Conservation (phyloP, 1,140 invertebrate genomes). For the Drosophila aff. region DNA sequence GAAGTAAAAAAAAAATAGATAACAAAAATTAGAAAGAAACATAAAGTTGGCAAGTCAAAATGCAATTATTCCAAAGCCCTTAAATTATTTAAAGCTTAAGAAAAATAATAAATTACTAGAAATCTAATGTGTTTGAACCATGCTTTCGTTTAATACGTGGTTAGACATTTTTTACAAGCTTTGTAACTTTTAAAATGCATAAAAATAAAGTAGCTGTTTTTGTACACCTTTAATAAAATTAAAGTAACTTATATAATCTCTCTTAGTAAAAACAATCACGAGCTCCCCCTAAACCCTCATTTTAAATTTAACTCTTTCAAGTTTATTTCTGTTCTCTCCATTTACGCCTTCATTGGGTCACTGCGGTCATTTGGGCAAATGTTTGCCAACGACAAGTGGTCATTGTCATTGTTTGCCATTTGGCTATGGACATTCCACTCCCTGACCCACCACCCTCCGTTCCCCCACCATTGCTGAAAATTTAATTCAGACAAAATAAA, state of each 20-base stretch:
- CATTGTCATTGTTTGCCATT: conserved; percentile 73
- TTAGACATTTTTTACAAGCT: neutral
- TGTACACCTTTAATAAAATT: neutral
- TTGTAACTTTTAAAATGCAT: too few relatives aligned
- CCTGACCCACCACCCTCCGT: neutral
- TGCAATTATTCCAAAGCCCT: neutral
- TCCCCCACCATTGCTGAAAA: conserved; percentile 13
- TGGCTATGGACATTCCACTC: conserved; percentile 26
- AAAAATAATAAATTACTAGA: neutral
- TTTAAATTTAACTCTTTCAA: conserved; percentile 28
- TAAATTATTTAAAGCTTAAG: neutral
- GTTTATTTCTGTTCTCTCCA: conserved; percentile 31
- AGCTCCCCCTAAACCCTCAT: neutral
- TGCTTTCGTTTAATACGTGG: too few relatives aligned
- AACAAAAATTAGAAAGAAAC: too few relatives aligned
- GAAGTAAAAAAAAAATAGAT: neutral
- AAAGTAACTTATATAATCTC: neutral
- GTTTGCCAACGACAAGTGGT: conserved; percentile 73
- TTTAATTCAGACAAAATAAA: conserved; percentile 41
- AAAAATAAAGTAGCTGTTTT: neutral
- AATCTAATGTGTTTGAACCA: neutral
- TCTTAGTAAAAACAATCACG: neutral
- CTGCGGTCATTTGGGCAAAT: conserved; percentile 67
- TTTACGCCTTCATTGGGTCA: conserved; percentile 29
- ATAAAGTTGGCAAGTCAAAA: neutral